Evolutionary conservation across 2,797 vertebrate species (phyloP).

Genomic region (Microchirus variegatus): DNA sequence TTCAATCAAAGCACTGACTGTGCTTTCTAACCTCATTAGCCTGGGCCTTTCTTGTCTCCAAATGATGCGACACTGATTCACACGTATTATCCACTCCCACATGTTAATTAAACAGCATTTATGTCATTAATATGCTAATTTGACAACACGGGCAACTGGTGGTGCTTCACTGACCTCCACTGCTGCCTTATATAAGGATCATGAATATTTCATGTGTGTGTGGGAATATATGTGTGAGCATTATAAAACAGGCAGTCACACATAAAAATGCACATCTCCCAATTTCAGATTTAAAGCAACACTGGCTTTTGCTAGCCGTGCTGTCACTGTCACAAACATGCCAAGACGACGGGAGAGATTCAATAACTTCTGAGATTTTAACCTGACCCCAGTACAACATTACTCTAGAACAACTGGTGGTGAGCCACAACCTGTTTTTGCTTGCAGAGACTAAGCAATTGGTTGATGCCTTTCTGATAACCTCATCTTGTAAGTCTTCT

Average conservation of each 20-base stretch:
- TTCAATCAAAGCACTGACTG: conserved; percentile 47
- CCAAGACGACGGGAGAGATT: no score
- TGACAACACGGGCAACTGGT: conserved; percentile 49
- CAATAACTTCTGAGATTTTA: no score
- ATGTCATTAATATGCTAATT: conserved; percentile 81
- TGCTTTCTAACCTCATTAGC: conserved; percentile 70
- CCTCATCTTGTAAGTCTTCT: no score
- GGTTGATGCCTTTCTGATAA: no score
- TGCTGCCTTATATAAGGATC: conserved; percentile 66
- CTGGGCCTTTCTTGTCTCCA: conserved; percentile 54
- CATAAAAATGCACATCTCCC: conserved; percentile 4
- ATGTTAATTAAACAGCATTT: conserved; percentile 78
- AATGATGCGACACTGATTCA: conserved; percentile 68
- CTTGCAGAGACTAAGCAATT: no score
- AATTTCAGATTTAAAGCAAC: neutral
- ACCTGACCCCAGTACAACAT: no score
- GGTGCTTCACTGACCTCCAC: conserved; percentile 43
- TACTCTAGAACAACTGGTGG: no score
- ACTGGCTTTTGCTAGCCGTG: no score
- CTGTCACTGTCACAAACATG: no score
- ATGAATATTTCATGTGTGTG: conserved; percentile 62
- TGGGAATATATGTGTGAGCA: conserved; percentile 39
- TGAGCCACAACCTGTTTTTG: no score
- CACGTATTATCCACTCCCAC: conserved; percentile 63
- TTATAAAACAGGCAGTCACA: conserved; percentile 22